A percentile compares a stretch with the other conserved stretches of the same genome.
These are phyloP conservation scores for Galaxias olidus DNA, from an alignment of 2,797 vertebrate species.

Conservation along the genomic window DNA sequence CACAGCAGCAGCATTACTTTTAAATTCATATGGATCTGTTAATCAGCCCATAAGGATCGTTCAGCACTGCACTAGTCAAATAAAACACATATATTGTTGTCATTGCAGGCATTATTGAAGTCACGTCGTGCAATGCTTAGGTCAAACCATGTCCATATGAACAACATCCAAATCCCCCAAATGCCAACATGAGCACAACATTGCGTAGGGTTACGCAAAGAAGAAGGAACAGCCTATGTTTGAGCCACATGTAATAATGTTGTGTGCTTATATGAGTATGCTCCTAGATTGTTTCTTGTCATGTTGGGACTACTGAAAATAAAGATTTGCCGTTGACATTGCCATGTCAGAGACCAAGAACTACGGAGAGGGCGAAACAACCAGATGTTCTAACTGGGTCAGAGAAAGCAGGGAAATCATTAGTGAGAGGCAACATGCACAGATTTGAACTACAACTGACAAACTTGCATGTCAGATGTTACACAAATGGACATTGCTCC, in stretches of 20 bases:
- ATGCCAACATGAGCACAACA: not conserved
- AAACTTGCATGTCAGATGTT: constrained; percentile 33
- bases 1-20: not conserved
- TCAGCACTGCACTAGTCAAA: too few species aligned
- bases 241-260: not conserved
- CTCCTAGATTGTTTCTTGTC: constrained; percentile 15
- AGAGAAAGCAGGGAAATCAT: constrained; percentile 46
- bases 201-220: not conserved
- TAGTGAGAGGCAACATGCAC: constrained; percentile 40
- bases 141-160: not conserved
- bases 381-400: constrained; percentile 67
- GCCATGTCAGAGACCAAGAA: constrained; percentile 8
- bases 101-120: too few species aligned
- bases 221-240: not conserved
- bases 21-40: too few species aligned
- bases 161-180: not conserved
- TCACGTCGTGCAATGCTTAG: too few species aligned
- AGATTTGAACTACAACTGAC: constrained; percentile 43
- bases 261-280: not conserved
- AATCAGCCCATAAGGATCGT: too few species aligned
- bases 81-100: not conserved
- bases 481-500: constrained; percentile 26
- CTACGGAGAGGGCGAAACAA: constrained; percentile 28
- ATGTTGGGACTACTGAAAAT: constrained; percentile 22
- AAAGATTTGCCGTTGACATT: constrained; percentile 35